Evolutionary conservation across 2,797 vertebrate species (phyloP), one percentile per base, ranked within the genome.

Genomic region (Sebastes trivittatus): DNA sequence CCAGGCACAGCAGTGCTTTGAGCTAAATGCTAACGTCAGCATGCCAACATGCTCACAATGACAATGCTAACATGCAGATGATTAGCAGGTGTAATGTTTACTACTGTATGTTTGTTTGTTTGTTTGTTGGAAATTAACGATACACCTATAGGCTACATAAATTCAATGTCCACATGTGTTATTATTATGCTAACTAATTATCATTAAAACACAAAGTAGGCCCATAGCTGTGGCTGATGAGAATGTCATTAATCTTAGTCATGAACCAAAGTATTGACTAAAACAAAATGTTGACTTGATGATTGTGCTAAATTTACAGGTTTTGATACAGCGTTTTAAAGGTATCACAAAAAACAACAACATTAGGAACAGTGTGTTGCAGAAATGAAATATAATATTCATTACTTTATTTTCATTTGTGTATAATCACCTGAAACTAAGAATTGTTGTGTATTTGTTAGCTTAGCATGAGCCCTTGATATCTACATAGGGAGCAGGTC

Each of bases 21-120:
- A 56, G 1, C 34, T 38, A 38, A 38, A 38, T 16, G 0, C 0
- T 63, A 63, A 69, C 6, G 0, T 3, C 23, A 54, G 16, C 29
- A 34, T 7, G 27, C 11, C 46, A 32, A 61, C 10, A 18, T 58
- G 27, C 11, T 42, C 29, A 22, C 22, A 46, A 5, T 49, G 9
- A 27, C 16, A 20, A 68, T 7, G 6, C 27, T 2, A 27, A 58
- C 0, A n/a, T 32, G 18, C 58, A 27, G 4, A 22, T 23, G 7
- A 11, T 58, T 11, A 75, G 27, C 20, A 23, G 2, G 7, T 14
- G 25, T 23, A 1, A 46, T 32, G 9, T 27, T 14, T 3, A n/a
- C 49, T 14, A 27, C 46, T 29, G 3, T 18, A 32, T 5, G 7
- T 38, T 18, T 46, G 14, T 46, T 16, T 42, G 38, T 42, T 42